A percentile compares a stretch with the other conserved stretches of the same genome.
These are phyloP conservation scores for Belonocnema kinseyi DNA, from an alignment of 1,140 invertebrate species.

Conservation along the genomic window DNA sequence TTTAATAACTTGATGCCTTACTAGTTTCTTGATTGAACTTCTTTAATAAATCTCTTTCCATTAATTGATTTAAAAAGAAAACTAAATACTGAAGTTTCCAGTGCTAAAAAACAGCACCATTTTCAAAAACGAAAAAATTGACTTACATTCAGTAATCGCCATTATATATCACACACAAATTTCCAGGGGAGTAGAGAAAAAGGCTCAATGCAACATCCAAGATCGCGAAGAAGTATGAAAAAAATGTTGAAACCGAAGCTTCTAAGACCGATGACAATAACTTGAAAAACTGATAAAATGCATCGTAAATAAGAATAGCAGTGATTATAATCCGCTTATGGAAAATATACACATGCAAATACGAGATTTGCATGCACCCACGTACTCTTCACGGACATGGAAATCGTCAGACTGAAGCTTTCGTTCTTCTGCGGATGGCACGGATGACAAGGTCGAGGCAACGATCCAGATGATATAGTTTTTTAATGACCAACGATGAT, in stretches of 20 bases:
- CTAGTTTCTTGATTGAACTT: too few relatives aligned
- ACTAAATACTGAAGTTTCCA: too few relatives aligned
- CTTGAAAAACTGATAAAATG: neutral
- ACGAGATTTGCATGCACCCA: constrained; percentile 7
- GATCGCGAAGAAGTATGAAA: neutral
- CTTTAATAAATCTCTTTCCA: too few relatives aligned
- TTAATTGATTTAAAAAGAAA: too few relatives aligned
- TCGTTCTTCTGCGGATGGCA: constrained; percentile 1
- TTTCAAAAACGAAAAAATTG: neutral
- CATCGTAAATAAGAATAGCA: neutral
- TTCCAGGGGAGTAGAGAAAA: neutral
- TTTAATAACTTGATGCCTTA: too few relatives aligned
- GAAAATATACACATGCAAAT: constrained; percentile 12
- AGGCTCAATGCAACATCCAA: neutral
- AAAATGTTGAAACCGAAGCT: neutral
- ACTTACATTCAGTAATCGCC: constrained; percentile 14
- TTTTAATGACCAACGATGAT: neutral
- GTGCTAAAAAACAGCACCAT: too few relatives aligned
- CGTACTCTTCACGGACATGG: neutral
- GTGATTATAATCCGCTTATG: constrained; percentile 11
- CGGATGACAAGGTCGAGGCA: neutral
- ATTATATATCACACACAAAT: neutral
- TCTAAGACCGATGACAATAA: neutral
- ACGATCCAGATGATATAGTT: neutral
- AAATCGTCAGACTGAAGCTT: neutral